Percentiles rank a stretch among this genome's conserved stretches.
These are phyloP conservation scores for mouse (Mus musculus) DNA, from an alignment of 2,113 vertebrate genomes.

Conservation along the genomic window DNA sequence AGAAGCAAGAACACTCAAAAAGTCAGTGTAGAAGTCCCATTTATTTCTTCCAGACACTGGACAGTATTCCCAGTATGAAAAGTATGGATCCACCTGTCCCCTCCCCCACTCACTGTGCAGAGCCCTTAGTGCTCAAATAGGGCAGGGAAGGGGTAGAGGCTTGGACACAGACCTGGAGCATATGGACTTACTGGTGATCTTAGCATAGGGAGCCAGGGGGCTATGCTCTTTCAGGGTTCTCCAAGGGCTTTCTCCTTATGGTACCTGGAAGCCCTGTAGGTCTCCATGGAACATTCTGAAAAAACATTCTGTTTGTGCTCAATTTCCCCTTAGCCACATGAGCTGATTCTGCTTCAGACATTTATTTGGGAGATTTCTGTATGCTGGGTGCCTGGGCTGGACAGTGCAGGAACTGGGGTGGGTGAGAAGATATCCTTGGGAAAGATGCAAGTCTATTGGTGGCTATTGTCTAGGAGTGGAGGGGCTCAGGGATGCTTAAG, in stretches of 20 bases:
- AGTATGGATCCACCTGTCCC: fast-evolving
- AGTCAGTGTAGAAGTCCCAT: background rate
- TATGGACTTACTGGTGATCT: background rate
- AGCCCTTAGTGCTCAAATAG: background rate
- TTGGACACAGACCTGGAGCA: fast-evolving
- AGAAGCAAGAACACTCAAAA: background rate
- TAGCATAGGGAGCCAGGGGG: background rate
- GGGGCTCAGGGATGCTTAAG: fast-evolving
- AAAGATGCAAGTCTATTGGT: background rate
- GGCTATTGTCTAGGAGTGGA: background rate
- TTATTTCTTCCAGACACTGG: background rate
- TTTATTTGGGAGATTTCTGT: background rate
- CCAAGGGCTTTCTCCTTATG: background rate
- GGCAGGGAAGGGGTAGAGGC: background rate
- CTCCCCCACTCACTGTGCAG: no score
- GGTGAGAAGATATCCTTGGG: background rate
- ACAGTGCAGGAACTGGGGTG: background rate
- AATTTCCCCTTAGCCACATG: background rate
- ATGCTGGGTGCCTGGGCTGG: no score
- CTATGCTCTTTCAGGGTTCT: fast-evolving
- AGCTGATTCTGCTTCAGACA: fast-evolving
- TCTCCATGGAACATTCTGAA: background rate
- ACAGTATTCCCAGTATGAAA: background rate
- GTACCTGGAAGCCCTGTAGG: background rate
- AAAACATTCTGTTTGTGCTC: background rate